phyloP scores from a whole-genome alignment of 2,888 invertebrate genomes.

The Carcina quercana region DNA sequence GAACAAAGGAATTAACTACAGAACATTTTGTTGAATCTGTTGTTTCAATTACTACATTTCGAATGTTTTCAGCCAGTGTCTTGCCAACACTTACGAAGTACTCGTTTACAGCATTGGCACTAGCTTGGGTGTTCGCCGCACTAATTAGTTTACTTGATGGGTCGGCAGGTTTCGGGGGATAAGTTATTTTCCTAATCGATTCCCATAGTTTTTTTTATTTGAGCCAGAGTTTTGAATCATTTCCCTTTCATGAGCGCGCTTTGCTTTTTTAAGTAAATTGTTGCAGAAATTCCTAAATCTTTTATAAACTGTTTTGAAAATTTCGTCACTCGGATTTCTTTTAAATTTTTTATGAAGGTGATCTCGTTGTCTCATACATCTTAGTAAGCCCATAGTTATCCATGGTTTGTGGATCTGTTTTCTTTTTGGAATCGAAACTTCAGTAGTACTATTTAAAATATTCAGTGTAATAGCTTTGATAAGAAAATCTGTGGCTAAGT shows the following conservation, averaged over 20 bases:
- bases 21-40: too few species aligned
- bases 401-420: not conserved
- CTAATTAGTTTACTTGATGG: not conserved
- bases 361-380: constrained; percentile 1
- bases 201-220: not conserved
- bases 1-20: not conserved
- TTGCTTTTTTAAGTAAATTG: not conserved
- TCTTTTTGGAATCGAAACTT: not conserved
- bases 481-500: not conserved
- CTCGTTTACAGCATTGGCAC: not conserved
- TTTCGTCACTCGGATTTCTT: not conserved
- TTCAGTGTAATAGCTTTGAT: not conserved
- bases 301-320: not conserved
- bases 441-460: not conserved
- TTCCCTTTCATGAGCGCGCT: not conserved
- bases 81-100: not conserved
- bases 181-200: not conserved
- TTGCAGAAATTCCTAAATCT: constrained; percentile 2
- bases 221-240: not conserved
- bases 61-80: not conserved
- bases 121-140: not conserved
- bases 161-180: not conserved
- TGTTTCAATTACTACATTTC: not conserved
- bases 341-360: not conserved
- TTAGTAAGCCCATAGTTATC: too few species aligned